Conservation (phyloP, 2,797 vertebrate genomes). For the Anisognathus igniventris region DNA sequence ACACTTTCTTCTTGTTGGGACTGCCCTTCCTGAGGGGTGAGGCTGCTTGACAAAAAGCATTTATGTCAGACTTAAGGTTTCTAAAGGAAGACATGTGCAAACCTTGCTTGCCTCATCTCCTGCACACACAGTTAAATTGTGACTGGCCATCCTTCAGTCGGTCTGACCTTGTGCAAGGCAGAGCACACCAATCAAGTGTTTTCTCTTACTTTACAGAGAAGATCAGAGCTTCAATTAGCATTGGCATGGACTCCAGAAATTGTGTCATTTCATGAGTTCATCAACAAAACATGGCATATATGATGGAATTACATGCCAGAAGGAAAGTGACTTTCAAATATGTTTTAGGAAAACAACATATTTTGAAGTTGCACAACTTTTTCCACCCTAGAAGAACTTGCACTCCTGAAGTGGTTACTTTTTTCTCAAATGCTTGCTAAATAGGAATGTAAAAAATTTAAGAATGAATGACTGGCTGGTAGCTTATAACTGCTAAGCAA, state of each 20-base stretch:
- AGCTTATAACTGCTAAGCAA: not conserved
- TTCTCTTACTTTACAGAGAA: constrained; percentile 71
- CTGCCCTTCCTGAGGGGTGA: not conserved
- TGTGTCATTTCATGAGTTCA: constrained; percentile 73
- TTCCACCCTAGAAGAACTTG: not conserved
- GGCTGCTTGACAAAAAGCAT: not conserved
- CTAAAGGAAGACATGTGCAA: not conserved
- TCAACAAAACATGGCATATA: not conserved
- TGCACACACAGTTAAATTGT: not conserved
- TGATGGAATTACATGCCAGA: not conserved
- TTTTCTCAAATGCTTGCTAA: not conserved
- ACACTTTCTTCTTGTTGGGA: not conserved
- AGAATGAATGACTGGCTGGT: not conserved
- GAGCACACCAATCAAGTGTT: not conserved
- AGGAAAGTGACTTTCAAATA: not conserved
- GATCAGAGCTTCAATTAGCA: constrained; percentile 62
- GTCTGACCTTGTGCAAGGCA: not conserved
- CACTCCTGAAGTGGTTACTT: not conserved
- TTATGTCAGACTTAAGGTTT: not conserved
- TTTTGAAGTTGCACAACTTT: not conserved
- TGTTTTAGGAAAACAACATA: not conserved
- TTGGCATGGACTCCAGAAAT: constrained; percentile 58
- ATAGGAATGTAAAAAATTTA: not conserved
- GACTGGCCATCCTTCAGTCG: not conserved
- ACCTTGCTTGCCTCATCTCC: not conserved